Conservation (phyloP, 1,140 invertebrate species). For the Ylistrum balloti region DNA sequence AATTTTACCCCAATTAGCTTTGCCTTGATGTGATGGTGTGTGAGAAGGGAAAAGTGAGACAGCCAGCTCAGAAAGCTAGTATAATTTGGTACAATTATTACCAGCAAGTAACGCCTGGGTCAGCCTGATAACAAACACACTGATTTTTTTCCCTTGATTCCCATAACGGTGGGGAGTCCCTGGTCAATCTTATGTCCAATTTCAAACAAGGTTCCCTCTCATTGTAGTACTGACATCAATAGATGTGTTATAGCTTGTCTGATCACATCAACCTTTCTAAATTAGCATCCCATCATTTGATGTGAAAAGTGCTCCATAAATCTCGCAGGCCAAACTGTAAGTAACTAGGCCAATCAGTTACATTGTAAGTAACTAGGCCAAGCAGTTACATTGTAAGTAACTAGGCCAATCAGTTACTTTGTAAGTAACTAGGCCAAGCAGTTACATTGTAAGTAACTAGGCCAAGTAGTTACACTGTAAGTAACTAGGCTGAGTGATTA, state of each 20-base stretch:
- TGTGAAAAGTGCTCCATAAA: background rate
- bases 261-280: background rate
- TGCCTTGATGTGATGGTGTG: constrained; percentile 22
- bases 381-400: no score
- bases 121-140: background rate
- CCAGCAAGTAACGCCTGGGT: background rate
- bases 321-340: background rate
- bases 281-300: background rate
- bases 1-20: constrained; percentile 39
- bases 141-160: background rate
- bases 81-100: constrained; percentile 30
- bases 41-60: background rate
- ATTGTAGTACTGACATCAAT: background rate
- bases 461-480: no score
- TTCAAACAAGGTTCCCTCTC: background rate
- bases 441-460: no score
- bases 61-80: constrained; percentile 13
- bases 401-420: no score
- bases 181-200: constrained; percentile 9
- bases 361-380: no score
- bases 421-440: no score
- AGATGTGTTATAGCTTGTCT: background rate
- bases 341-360: no score
- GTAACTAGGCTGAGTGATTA: no score
- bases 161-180: constrained; percentile 3